Evolutionary conservation across 2,113 vertebrate genomes (phyloP).

Genomic region (Psophia crepitans): DNA sequence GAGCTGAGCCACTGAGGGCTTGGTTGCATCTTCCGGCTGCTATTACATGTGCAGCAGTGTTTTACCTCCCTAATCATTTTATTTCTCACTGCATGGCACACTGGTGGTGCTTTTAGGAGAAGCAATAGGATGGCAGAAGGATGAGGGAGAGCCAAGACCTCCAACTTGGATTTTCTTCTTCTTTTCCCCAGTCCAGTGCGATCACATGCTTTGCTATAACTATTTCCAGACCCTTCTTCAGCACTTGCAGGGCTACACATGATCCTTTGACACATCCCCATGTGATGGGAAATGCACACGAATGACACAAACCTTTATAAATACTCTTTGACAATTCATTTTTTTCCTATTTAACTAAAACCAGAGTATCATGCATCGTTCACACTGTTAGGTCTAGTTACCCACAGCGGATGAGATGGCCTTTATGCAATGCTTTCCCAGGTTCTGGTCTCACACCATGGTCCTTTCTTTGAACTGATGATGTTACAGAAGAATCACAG

Average conservation of each 20-base stretch:
- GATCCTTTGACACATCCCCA: constrained; percentile 19
- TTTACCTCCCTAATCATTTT: background rate
- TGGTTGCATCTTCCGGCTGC: background rate
- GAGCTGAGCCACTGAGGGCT: background rate
- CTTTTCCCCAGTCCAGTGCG: background rate
- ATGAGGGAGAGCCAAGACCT: background rate
- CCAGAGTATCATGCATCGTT: background rate
- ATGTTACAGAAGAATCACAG: rapidly evolving
- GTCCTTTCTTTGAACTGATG: background rate
- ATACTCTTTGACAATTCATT: background rate
- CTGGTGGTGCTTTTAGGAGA: background rate
- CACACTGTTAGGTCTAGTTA: background rate
- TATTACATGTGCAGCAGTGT: background rate
- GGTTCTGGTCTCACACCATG: rapidly evolving
- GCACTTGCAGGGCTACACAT: background rate
- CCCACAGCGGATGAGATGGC: background rate
- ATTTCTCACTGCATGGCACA: background rate
- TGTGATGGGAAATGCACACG: background rate
- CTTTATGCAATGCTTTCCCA: background rate
- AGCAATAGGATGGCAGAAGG: background rate
- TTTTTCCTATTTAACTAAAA: background rate
- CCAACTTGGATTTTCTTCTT: background rate
- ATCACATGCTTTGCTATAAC: background rate
- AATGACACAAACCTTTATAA: background rate
- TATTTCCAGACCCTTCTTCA: constrained; percentile 1